Evolutionary conservation across 2,113 vertebrate genomes (phyloP).

Genomic region (Mormoops blainvillei): DNA sequence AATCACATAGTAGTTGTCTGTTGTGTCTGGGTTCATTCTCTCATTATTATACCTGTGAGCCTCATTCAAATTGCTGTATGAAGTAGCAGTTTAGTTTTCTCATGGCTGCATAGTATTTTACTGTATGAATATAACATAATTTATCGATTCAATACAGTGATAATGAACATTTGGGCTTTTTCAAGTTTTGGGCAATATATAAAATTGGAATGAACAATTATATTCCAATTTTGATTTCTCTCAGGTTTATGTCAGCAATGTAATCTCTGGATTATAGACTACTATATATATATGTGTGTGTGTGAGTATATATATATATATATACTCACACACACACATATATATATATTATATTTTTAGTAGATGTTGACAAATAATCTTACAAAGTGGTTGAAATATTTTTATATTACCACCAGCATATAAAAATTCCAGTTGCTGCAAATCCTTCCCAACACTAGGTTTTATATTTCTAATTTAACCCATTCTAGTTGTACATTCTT

Average conservation of each 20-base stretch:
- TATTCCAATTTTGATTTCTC: background rate
- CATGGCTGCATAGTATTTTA: background rate
- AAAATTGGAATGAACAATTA: background rate
- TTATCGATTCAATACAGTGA: too few species aligned
- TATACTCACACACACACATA: too few species aligned
- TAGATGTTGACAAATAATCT: background rate
- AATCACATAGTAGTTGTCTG: background rate
- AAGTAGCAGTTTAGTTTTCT: background rate
- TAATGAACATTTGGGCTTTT: background rate
- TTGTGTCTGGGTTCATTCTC: background rate
- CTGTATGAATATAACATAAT: background rate
- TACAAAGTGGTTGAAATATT: background rate
- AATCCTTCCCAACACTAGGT: background rate
- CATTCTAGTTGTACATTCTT: background rate
- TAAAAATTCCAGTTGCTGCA: background rate
- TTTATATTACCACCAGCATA: background rate
- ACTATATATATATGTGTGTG: too few species aligned
- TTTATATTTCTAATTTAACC: background rate
- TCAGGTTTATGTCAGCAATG: background rate
- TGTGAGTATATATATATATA: too few species aligned
- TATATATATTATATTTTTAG: too few species aligned
- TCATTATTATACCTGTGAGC: background rate
- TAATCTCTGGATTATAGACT: background rate
- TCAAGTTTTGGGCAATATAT: background rate
- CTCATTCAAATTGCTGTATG: background rate